A percentile compares a stretch with the other conserved stretches of the same genome.
Evolutionary conservation across 2,797 vertebrate species (phyloP).

Genomic region (Sphenopsis melanotis): DNA sequence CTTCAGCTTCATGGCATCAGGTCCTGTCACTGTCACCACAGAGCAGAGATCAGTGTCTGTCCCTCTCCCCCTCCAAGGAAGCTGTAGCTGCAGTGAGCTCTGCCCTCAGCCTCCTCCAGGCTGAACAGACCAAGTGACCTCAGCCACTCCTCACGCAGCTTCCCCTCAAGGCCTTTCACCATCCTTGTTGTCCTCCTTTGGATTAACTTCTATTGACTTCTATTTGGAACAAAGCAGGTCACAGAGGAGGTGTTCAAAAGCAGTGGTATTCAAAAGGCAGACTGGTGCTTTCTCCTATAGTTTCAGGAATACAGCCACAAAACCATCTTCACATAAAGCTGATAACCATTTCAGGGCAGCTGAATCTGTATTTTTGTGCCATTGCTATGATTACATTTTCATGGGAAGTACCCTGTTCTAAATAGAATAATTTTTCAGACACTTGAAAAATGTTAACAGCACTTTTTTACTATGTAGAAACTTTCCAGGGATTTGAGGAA

Average conservation of each 20-base stretch:
- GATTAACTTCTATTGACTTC: rapidly evolving
- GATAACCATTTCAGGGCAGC: not conserved
- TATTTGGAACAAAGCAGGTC: not conserved
- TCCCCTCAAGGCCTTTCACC: not conserved
- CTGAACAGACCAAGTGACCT: not conserved
- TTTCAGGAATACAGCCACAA: not conserved
- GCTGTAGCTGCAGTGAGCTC: not conserved
- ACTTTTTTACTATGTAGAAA: not conserved
- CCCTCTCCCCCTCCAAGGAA: rapidly evolving
- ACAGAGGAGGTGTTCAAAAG: not conserved
- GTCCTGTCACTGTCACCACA: not conserved
- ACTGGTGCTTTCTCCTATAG: not conserved
- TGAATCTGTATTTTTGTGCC: not conserved
- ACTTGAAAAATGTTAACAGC: not conserved
- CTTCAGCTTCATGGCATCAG: rapidly evolving
- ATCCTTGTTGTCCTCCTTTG: rapidly evolving
- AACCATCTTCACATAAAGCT: not conserved
- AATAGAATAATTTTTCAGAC: not conserved
- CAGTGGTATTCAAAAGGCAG: not conserved
- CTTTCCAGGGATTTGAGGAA: not conserved
- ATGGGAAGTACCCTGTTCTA: not conserved
- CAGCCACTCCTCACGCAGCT: rapidly evolving
- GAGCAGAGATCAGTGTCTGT: not conserved
- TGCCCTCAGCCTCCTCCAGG: not conserved
- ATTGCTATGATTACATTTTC: not conserved